phyloP scores from a whole-genome alignment of 2,888 invertebrate species.

The Sinodicranocentrus sp. region DNA sequence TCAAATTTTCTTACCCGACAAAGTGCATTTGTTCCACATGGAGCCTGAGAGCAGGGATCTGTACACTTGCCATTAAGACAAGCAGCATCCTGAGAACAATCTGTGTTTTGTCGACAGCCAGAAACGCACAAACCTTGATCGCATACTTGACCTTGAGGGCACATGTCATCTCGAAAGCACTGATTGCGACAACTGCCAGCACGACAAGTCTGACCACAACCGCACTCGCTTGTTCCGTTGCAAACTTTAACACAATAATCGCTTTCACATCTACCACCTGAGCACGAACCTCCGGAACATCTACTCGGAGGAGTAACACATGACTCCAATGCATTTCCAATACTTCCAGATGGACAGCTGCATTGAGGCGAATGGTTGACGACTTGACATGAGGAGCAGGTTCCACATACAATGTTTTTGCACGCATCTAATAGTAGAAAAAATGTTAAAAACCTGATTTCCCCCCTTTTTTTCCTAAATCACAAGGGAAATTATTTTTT shows the following conservation, averaged over 20 bases:
- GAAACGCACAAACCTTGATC: slow-evolving; percentile 82
- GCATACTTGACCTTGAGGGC: slow-evolving; percentile 79
- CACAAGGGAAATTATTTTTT: too few relatives aligned
- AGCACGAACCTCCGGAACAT: slow-evolving; percentile 80
- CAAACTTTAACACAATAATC: slow-evolving; percentile 89
- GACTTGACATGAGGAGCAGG: slow-evolving; percentile 90
- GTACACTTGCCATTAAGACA: slow-evolving; percentile 86
- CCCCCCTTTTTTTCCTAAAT: too few relatives aligned
- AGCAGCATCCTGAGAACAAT: slow-evolving; percentile 88
- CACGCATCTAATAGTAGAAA: slow-evolving; percentile 83
- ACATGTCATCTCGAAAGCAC: slow-evolving; percentile 84
- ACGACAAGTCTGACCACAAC: slow-evolving; percentile 89
- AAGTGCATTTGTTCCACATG: slow-evolving; percentile 89
- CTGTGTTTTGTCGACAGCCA: slow-evolving; percentile 88
- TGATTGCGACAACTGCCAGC: slow-evolving; percentile 86
- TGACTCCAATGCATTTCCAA: slow-evolving; percentile 89
- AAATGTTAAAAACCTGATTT: too few relatives aligned
- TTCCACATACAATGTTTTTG: slow-evolving; percentile 86
- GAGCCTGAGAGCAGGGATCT: slow-evolving; percentile 80
- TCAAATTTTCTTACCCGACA: slow-evolving; percentile 84
- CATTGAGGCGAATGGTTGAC: slow-evolving; percentile 87
- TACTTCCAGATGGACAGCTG: slow-evolving; percentile 88
- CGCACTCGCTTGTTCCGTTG: slow-evolving; percentile 84
- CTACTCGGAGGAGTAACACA: slow-evolving; percentile 86
- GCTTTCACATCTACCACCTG: slow-evolving; percentile 81